Conservation (phyloP, 2,888 invertebrate species). For the Cataglyphis rosenhaueri region DNA sequence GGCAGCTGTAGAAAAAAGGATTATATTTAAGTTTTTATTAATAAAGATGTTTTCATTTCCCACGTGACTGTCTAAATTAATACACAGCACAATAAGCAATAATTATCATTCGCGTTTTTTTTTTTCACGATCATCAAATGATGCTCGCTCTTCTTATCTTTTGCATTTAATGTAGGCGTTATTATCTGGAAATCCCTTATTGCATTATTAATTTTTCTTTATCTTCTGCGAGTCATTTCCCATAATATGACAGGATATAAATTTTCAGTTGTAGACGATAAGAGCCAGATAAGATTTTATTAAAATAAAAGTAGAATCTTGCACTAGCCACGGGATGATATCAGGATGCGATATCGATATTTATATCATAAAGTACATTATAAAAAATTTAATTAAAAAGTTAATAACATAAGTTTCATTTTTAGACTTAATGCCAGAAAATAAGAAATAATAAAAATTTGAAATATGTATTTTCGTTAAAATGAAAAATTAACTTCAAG, state of each 20-base stretch:
- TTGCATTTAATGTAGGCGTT: not conserved
- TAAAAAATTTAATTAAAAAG: not conserved
- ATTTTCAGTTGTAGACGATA: not conserved
- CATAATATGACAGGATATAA: not conserved
- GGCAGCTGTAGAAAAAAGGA: not conserved
- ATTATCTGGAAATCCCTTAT: constrained; percentile 3
- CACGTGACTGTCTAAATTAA: not conserved
- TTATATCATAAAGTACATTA: not conserved
- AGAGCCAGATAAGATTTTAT: constrained; percentile 1
- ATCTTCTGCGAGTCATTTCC: constrained; percentile 1
- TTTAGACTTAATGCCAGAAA: not conserved
- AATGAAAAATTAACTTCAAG: not conserved
- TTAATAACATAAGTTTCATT: not conserved
- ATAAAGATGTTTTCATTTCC: not conserved
- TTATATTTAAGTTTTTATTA: not conserved
- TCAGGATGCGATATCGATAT: not conserved
- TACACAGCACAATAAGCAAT: not conserved
- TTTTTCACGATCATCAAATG: not conserved
- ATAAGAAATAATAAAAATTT: not conserved
- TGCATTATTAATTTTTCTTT: constrained; percentile 7
- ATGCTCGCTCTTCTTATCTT: not conserved
- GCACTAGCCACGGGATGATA: not conserved
- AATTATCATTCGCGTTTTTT: not conserved
- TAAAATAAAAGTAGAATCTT: constrained; percentile 9
- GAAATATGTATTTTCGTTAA: not conserved